A percentile compares a stretch with the other conserved stretches of the same genome.
Conservation (phyloP, 1,140 invertebrate species). For the Drosophila funebris region DNA sequence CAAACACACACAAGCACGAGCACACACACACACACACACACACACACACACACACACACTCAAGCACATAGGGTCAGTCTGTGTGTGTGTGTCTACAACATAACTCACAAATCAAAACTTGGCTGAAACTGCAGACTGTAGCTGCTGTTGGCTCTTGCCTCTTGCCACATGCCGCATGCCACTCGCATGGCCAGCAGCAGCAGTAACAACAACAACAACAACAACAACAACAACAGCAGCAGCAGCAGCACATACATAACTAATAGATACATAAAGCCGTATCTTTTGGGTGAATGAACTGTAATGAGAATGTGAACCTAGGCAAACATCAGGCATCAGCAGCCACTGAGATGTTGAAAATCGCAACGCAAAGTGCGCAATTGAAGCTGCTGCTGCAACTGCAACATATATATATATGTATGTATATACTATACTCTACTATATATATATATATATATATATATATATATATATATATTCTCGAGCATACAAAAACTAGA, state of each 20-base stretch:
- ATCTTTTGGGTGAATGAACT: slow-evolving; percentile 82
- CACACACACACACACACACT: slow-evolving; percentile 6
- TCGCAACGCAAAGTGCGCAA: slow-evolving; percentile 75
- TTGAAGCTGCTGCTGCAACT: slow-evolving; percentile 54
- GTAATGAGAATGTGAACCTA: slow-evolving; percentile 82
- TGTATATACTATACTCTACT: no score
- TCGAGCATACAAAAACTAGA: not conserved
- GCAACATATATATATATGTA: not conserved
- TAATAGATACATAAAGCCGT: slow-evolving; percentile 81
- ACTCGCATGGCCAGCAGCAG: slow-evolving; percentile 40
- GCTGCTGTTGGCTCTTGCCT: slow-evolving; percentile 18
- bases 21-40: slow-evolving; percentile 11
- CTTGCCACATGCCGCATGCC: slow-evolving; percentile 10
- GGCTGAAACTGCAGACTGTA: slow-evolving; percentile 60
- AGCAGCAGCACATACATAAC: slow-evolving; percentile 72
- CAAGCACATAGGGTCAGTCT: slow-evolving; percentile 20
- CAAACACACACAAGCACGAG: slow-evolving; percentile 11
- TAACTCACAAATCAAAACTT: slow-evolving; percentile 76
- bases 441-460: not conserved
- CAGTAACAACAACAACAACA: slow-evolving; percentile 7
- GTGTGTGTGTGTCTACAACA: slow-evolving; percentile 52
- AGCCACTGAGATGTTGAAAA: slow-evolving; percentile 71
- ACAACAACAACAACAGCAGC: slow-evolving; percentile 34
- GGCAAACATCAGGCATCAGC: slow-evolving; percentile 33
- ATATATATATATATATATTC: not conserved